Evolutionary conservation across 1,140 invertebrate species (phyloP), one percentile per base, ranked within the genome.

Genomic region (Bradynema listronoti): DNA sequence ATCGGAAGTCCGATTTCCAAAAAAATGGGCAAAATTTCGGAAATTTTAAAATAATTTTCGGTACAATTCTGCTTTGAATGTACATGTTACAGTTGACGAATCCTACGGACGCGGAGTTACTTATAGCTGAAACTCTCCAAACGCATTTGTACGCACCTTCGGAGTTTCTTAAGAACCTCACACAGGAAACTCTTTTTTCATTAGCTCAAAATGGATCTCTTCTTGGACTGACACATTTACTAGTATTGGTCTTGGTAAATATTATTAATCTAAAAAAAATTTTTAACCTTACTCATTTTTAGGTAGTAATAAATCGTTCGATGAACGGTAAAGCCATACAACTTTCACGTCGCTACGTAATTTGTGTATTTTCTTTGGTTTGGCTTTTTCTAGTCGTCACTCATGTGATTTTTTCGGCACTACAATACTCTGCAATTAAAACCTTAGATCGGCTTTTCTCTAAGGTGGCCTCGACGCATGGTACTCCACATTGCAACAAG

Each of bases 191-290:
- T 6, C 56, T 76, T 11, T 77, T 69, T 49, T 76, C 73, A 2
- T 53, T 76, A 7, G 73, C 73, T n/a, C 73, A 76, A 42, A 76
- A 76, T 50, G 73, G 73, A 30, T 76, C 27, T 58, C 63, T 74
- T 2, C 65, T 73, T 16, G 72, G 72, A 4, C 54, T 75, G 1
- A 75, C 71, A 25, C 74, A 76, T 57, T 46, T 75, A 11, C 56
- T 75, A 19, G 63, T 75, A 2, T 60, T 75, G 16, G 72, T 78
- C 16, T 49, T 78, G 22, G 24, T 34, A n/a, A 34, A 3, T n/a
- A n/a, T n/a, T 6, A 29, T 4, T 5, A 19, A 19, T 6, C 33
- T 11, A 47, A 51, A 57, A 19, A 19, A 65, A 30, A 2, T 32
- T n/a, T 34, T 65, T 29, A 5, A 66, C 14, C 25, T 33, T 0